A percentile compares a stretch with the other conserved stretches of the same genome.
Evolutionary conservation across 1,140 invertebrate species (phyloP).

Genomic region (Lethrus apterus): DNA sequence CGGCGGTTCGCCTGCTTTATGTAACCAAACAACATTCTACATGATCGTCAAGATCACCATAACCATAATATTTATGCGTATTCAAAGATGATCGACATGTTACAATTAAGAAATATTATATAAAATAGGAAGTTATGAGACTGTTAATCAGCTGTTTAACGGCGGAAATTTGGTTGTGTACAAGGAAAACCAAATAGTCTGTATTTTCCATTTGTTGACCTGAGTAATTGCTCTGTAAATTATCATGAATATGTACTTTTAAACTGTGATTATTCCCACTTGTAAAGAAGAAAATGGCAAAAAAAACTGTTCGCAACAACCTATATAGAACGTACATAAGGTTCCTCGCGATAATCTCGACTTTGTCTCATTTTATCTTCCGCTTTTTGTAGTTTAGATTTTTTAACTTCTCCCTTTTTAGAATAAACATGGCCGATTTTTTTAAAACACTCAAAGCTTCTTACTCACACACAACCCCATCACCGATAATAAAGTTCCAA

Average conservation of each 20-base stretch:
- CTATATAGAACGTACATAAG: background rate
- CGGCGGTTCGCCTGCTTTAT: slow-evolving; percentile 1
- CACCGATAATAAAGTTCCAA: no score
- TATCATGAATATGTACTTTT: slow-evolving; percentile 13
- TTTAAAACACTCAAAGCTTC: background rate
- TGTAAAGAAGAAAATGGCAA: slow-evolving; percentile 7
- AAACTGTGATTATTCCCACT: slow-evolving; percentile 14
- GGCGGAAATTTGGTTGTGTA: slow-evolving; percentile 13
- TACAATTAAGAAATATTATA: no score
- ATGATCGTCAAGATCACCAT: no score
- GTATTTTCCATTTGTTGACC: slow-evolving; percentile 10
- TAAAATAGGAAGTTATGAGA: slow-evolving; percentile 6
- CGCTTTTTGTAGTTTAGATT: slow-evolving; percentile 4
- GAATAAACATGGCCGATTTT: slow-evolving; percentile 4
- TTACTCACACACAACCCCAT: no score
- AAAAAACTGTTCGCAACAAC: background rate
- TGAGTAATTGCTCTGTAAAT: slow-evolving; percentile 10
- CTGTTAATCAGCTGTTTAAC: slow-evolving; percentile 1
- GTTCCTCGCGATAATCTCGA: background rate
- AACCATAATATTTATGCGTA: no score
- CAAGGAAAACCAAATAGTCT: slow-evolving; percentile 9
- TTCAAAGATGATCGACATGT: slow-evolving; percentile 12
- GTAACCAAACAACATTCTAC: no score
- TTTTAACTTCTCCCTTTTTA: slow-evolving; percentile 3
- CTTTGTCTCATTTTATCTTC: slow-evolving; percentile 1